These are phyloP conservation scores for Meandrusa payeni DNA, from an alignment of 2,888 invertebrate species.

Conservation along the genomic window DNA sequence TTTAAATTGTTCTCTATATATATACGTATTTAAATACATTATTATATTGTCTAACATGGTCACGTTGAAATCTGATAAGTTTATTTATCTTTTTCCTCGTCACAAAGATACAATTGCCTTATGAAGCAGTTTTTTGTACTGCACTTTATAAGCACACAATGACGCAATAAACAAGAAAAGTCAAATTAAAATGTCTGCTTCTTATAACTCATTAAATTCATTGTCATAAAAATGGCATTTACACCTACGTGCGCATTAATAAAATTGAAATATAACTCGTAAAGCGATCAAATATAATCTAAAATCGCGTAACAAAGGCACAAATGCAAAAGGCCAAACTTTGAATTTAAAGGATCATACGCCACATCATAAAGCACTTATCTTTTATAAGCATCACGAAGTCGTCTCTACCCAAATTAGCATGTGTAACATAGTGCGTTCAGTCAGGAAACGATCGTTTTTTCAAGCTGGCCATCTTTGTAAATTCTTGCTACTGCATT, in stretches of 20 bases:
- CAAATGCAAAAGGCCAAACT: constrained; percentile 8
- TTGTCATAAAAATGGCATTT: constrained; percentile 21
- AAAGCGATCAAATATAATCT: constrained; percentile 13
- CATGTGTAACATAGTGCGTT: constrained; percentile 48
- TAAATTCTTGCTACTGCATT: constrained; percentile 31
- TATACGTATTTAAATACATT: too few relatives aligned
- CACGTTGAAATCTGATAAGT: background rate
- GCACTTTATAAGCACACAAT: constrained; percentile 15
- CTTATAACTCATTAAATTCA: constrained; percentile 18
- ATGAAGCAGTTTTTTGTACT: background rate
- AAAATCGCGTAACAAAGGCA: constrained; percentile 11
- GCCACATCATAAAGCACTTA: constrained; percentile 34
- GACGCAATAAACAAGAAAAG: constrained; percentile 12
- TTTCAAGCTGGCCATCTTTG: constrained; percentile 42
- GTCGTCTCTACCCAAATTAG: constrained; percentile 37
- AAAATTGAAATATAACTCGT: constrained; percentile 17
- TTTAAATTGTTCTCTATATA: too few relatives aligned
- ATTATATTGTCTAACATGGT: background rate
- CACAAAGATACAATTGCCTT: background rate
- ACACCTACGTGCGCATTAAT: constrained; percentile 12
- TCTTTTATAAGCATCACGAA: constrained; percentile 31
- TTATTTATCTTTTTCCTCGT: background rate
- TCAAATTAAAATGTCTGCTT: constrained; percentile 20
- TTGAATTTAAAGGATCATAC: constrained; percentile 20
- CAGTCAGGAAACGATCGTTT: constrained; percentile 50